Base-by-base conservation (phyloP, 2,888 invertebrate species). In the Drosophila anomalata region DNA sequence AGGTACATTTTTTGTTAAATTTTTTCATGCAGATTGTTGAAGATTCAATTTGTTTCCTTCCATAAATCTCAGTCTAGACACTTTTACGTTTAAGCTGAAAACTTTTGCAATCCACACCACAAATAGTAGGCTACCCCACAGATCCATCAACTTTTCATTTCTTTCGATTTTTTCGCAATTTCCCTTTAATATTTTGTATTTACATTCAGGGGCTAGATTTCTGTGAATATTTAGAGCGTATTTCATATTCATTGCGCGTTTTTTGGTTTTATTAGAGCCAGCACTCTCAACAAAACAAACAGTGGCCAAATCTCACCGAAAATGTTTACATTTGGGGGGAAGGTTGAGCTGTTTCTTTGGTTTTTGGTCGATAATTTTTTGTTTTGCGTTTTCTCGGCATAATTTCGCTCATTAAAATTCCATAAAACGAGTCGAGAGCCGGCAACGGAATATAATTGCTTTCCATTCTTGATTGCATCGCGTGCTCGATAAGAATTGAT, bases 361-460 rank as follows among this genome's bases (percentile, higher is more conserved):
- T 12, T 22, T 20, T 52, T 51, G 52, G 46, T 22, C 29, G 29
- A 52, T 52, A 52, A 17, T 60, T 24, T 60, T 11, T 8, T 26
- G 2, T 17, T 31, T 58, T 39, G 44, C 42, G 14, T 41, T 53
- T 26, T 33, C 50, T 67, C 44, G 52, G 67, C 80, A 73, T 77
- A 77, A 83, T 79, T 77, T 84, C 65, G 12, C 79, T 82, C 78
- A 82, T 82, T 82, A 81, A 82, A 84, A 84, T 82, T 82, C 82
- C 82, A 79, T 66, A 62, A 75, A 78, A 66, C 41, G 48, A 70
- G 69, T 42, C 57, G 71, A 66, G 14, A 39, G 33, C 46, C 42
- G 57, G 58, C 56, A 57, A 36, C 61, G 53, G 46, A 36, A 65
- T 72, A 73, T 82, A 78, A 82, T 78, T 80, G 80, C 69, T 65